Evolutionary conservation across 2,888 invertebrate genomes (phyloP), one percentile per base, ranked within the genome.

Genomic region (Cybosia mesomella): DNA sequence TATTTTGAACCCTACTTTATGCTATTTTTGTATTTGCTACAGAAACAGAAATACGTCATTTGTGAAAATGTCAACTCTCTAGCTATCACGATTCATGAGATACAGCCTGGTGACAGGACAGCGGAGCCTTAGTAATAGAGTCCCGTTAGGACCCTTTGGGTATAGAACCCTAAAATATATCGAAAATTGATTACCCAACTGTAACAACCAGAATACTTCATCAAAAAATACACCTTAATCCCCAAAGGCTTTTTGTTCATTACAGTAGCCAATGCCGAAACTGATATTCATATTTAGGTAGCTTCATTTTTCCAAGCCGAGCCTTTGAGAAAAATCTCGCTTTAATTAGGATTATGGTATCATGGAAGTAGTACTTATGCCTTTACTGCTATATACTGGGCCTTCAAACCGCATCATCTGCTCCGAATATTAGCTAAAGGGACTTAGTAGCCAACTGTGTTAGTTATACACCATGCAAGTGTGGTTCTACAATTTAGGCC

Each of bases 301-400:
- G 34, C 13, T 36, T 59, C 58, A 59, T 22, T 36, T 39, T 59
- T 39, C 22, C 21, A 15, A 39, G 15, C 15, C 36, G 7, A 36
- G 36, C 13, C 36, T 39, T 59, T 36, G 59, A 22, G 36, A 15
- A 21, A 13, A 36, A 21, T 36, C 36, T 59, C 36, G 9, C 22
- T 39, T 39, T 59, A 59, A 22, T 59, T 59, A 59, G 22, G 36
- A 59, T 59, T 58, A 58, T 36, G 36, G 58, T 22, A 36, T 58
- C 15, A 36, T 34, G 21, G 9, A 58, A 22, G 34, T 13, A 2
- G 4, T 21, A 22, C 9, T 36, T 59, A 15, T 59, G 13, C 15
- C 2, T 21, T 13, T 55, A 58, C n/a, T 43, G 43, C 1, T 43
- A 43, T 43, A 15, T 34, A 13, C 8, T 18, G 2, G 43, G 18